These are phyloP conservation scores for Petrophora chlorosata DNA, from an alignment of 2,888 invertebrate genomes.

Conservation along the genomic window DNA sequence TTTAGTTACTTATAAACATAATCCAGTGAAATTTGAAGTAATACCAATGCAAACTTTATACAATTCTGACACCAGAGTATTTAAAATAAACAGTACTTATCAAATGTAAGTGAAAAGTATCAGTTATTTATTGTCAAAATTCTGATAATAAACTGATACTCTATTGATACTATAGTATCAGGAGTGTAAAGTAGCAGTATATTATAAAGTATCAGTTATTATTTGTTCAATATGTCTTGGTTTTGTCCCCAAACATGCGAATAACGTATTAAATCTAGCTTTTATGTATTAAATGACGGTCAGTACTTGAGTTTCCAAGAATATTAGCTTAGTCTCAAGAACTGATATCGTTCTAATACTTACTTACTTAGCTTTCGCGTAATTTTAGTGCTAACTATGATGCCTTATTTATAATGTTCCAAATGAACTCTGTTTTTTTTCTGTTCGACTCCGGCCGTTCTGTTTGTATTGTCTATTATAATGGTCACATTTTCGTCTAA, in stretches of 20 bases:
- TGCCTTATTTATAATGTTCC: slow-evolving; percentile 52
- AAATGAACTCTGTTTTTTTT: slow-evolving; percentile 41
- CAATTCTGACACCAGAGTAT: too few species aligned
- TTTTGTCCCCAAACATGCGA: slow-evolving; percentile 33
- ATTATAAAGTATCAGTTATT: neutral
- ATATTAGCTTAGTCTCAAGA: neutral
- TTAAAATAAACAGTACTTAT: too few species aligned
- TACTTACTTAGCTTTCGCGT: slow-evolving; percentile 48
- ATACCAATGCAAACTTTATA: too few species aligned
- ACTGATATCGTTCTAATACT: neutral
- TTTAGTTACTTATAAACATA: too few species aligned
- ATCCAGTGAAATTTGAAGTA: too few species aligned
- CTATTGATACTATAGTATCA: too few species aligned
- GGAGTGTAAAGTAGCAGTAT: too few species aligned
- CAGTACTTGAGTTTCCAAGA: slow-evolving; percentile 3
- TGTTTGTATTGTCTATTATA: slow-evolving; percentile 22
- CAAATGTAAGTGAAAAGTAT: too few species aligned
- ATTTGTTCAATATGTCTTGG: slow-evolving; percentile 9
- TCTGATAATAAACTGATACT: too few species aligned
- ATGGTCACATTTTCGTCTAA: slow-evolving; percentile 23
- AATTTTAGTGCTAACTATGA: slow-evolving; percentile 52
- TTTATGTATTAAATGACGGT: slow-evolving; percentile 27
- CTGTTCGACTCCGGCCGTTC: slow-evolving; percentile 38
- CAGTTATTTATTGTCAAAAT: too few species aligned
- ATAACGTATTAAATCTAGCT: slow-evolving; percentile 41